Percentiles rank a stretch among this genome's conserved stretches.
Evolutionary conservation across 2,113 vertebrate species (phyloP).

Genomic region (Redunca redunca): DNA sequence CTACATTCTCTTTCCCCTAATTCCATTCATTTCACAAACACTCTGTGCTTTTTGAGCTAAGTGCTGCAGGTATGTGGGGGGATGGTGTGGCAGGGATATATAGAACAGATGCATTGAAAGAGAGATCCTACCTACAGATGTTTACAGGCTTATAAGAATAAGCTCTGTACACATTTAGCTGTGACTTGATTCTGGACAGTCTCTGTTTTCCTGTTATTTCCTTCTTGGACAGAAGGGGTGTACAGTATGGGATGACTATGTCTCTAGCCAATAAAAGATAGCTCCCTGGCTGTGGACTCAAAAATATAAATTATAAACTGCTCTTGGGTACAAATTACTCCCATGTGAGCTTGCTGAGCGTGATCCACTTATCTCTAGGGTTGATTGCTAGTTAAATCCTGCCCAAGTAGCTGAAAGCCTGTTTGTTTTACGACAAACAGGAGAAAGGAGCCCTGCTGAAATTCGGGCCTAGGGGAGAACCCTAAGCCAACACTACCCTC

Average conservation of each 20-base stretch:
- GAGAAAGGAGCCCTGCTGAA: background rate
- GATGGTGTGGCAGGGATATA: background rate
- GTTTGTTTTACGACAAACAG: slow-evolving; percentile 24
- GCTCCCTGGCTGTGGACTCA: slow-evolving; percentile 6
- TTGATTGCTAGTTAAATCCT: slow-evolving; percentile 24
- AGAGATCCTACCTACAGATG: background rate
- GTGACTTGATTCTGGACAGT: background rate
- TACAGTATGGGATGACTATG: background rate
- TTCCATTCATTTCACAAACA: slow-evolving; percentile 13
- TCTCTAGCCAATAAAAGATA: background rate
- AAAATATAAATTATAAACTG: slow-evolving; percentile 44
- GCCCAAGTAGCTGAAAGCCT: slow-evolving; percentile 28
- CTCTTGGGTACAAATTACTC: slow-evolving; percentile 43
- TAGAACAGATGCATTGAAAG: background rate
- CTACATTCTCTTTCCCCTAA: background rate
- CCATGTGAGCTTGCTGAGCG: slow-evolving; percentile 15
- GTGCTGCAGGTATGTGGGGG: background rate
- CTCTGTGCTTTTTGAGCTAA: background rate
- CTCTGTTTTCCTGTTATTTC: background rate
- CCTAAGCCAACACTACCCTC: background rate
- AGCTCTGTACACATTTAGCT: background rate
- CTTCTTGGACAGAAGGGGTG: background rate
- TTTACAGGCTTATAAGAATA: background rate
- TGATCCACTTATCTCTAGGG: slow-evolving; percentile 36
- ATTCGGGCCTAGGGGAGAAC: background rate